Evolutionary conservation across 2,888 invertebrate species (phyloP), one percentile per base, ranked within the genome.

Genomic region (Pollenia amentaria): DNA sequence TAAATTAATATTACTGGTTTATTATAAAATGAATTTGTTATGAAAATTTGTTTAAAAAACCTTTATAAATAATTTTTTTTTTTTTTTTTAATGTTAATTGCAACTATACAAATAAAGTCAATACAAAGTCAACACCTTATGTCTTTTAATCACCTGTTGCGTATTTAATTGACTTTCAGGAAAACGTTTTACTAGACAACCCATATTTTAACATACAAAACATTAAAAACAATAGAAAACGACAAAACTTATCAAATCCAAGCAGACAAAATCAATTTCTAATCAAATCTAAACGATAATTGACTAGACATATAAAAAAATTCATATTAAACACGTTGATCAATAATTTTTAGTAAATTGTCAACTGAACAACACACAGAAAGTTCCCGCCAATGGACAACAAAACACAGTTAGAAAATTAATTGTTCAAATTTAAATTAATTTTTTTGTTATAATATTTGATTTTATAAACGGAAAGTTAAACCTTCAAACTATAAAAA

Each of bases 371-470:
- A 40, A 53, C 12, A 29, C n/a, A 0, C 4, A 60, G 38, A 44
- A 40, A 42, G 8, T 4, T 2, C 21, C 16, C 3, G 29, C 0
- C n/a, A 70, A 11, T 1, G 53, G 1, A 14, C 16, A 40, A 53
- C 12, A 55, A 69, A 51, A 11, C 38, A 57, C 21, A 29, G 21
- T 57, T 11, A 29, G 72, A 55, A 57, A 44, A 9, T 29, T 29
- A 62, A 16, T 40, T 8, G 40, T 46, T 21, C 55, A 72, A 70
- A 40, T 53, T 51, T 0, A 12, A 53, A 70, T 70, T 40, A 70
- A 70, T 60, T 40, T 9, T n/a, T n/a, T 60, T 60, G 29, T 60
- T 38, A 18, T 57, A 38, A 29, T 29, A 29, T 29, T 38, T 40
- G n/a, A n/a, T 12, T 40, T 8, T 12, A 11, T 18, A 16, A 42